Evolutionary conservation across 2,113 vertebrate species (phyloP), one percentile per base, ranked within the genome.

Genomic region (Mesitornis unicolor): DNA sequence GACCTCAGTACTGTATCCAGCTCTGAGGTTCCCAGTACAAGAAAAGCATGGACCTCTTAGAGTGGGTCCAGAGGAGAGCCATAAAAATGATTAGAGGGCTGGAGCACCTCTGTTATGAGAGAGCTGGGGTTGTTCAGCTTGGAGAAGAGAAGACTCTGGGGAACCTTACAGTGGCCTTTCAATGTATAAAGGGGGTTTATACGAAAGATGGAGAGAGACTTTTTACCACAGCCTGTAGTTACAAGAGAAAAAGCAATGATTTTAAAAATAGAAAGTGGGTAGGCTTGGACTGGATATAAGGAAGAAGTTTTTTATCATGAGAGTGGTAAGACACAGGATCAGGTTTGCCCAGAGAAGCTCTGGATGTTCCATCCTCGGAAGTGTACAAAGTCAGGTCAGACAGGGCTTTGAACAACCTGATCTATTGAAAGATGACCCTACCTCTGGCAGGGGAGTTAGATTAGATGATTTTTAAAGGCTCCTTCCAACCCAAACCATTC

Each of bases 401-500:
- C 1, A 9, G 36, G 8, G 22, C 43, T 77, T 36, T 21, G 29
- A 48, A 15, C 13, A 69, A 48, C 2, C 2, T 59, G 20, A 4
- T 35, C 18, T 64, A 11, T 0, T 33, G 13, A 22, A 75, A 79
- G 40, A 20, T 36, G 54, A 17, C 76, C 11, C 35, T 43, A 15
- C 8, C 13, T 18, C 20, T 1, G 2, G 47, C 9, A 10, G 10
- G 8, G 7, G 5, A n/a, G 2, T 38, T 82, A 18, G 16, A 40
- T 16, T 20, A 50, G 3, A 54, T 24, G 7, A 36, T 42, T 26
- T 59, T 65, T n/a, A 70, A 45, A 69, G 16, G 29, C 40, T 10
- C 28, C 22, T 79, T 89, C 26, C 38, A 73, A 73, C 14, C 14
- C 63, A 70, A 82, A 76, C 14, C 16, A 47, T 42, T 64, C 31